These are phyloP conservation scores for Malacoctenus gilli DNA, from an alignment of 2,797 vertebrate species.

Conservation along the genomic window DNA sequence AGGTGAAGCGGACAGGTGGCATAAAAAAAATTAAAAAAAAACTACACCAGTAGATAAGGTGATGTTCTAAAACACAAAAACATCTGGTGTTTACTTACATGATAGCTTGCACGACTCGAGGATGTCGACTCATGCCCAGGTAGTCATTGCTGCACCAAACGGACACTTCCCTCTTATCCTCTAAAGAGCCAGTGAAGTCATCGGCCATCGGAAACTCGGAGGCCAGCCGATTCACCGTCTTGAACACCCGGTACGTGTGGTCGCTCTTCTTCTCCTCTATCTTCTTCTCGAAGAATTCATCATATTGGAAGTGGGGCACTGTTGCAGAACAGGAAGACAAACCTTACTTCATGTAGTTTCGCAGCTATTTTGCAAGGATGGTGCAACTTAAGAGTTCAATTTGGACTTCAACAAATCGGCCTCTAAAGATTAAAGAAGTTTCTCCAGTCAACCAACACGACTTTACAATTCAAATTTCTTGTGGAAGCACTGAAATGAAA, in stretches of 20 bases:
- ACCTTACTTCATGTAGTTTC: slow-evolving; percentile 27
- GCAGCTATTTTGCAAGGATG: slow-evolving; percentile 5
- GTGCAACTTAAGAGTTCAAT: too few relatives aligned
- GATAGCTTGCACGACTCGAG: slow-evolving; percentile 85
- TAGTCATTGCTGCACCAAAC: slow-evolving; percentile 98
- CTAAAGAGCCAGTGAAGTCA: slow-evolving; percentile 82
- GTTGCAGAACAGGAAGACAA: slow-evolving; percentile 60
- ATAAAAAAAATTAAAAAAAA: slow-evolving; percentile 16
- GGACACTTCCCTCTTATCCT: slow-evolving; percentile 87
- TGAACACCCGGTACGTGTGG: slow-evolving; percentile 93
- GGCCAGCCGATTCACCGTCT: slow-evolving; percentile 91
- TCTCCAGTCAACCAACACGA: background rate
- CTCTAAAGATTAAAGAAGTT: background rate
- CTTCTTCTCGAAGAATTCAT: slow-evolving; percentile 86
- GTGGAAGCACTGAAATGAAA: slow-evolving; percentile 9
- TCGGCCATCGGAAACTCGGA: slow-evolving; percentile 83
- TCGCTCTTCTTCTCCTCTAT: slow-evolving; percentile 89
- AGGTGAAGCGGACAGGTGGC: background rate
- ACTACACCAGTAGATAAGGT: background rate
- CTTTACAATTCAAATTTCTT: background rate
- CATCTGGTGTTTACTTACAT: slow-evolving; percentile 80
- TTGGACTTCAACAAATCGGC: slow-evolving; percentile 14
- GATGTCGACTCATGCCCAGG: slow-evolving; percentile 92
- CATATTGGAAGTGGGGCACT: slow-evolving; percentile 91
- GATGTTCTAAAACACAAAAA: background rate